Evolutionary conservation across 2,888 invertebrate genomes (phyloP).

Genomic region (Busseola fusca): DNA sequence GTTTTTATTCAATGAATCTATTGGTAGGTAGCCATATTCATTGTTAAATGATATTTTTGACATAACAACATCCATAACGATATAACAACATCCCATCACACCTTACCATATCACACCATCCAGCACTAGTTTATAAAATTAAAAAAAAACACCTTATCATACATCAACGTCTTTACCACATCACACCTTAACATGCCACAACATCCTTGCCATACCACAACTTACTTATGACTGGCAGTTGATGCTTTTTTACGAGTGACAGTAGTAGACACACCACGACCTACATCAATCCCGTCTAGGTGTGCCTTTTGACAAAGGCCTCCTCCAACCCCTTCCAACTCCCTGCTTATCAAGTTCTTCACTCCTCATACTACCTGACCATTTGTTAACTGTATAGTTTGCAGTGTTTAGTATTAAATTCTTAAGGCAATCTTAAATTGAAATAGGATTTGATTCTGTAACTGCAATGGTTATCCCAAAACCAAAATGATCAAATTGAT

Average conservation of each 20-base stretch:
- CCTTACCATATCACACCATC: neutral
- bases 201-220: neutral
- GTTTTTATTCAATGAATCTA: slow-evolving; percentile 2
- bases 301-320: neutral
- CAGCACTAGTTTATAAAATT: too few species aligned
- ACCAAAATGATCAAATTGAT: neutral
- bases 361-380: neutral
- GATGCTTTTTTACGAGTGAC: neutral
- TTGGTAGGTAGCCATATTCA: neutral
- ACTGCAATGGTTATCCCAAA: neutral
- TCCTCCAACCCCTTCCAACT: neutral
- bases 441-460: neutral
- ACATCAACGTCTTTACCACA: neutral
- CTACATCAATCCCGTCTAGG: too few species aligned
- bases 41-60: neutral
- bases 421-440: neutral
- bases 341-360: neutral
- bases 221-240: neutral
- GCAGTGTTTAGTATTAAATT: neutral
- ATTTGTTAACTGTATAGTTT: neutral
- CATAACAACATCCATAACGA: neutral
- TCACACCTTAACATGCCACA: neutral
- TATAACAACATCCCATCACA: neutral
- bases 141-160: neutral
- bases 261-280: too few species aligned